phyloP scores from a whole-genome alignment of 2,797 vertebrate genomes.

The Miichthys miiuy region DNA sequence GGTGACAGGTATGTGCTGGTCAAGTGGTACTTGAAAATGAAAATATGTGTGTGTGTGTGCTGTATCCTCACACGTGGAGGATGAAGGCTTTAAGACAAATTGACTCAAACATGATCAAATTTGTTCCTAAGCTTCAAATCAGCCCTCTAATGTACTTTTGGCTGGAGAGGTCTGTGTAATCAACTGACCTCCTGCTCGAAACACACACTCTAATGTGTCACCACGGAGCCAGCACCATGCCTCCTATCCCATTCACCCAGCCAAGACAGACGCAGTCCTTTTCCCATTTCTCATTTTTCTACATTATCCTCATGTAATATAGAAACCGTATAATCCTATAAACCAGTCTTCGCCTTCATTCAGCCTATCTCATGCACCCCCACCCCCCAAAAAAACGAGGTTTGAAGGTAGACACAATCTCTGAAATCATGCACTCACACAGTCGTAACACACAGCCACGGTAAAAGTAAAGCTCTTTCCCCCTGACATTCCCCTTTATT shows the following conservation, averaged over 20 bases:
- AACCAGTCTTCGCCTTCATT: slow-evolving; percentile 19
- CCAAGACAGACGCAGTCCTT: not conserved
- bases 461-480: not conserved
- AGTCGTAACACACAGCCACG: not conserved
- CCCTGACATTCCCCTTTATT: not conserved
- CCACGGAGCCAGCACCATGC: not conserved
- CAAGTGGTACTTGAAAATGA: not conserved
- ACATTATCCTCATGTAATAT: slow-evolving; percentile 36
- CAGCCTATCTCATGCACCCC: slow-evolving; percentile 18
- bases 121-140: not conserved
- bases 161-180: slow-evolving; percentile 12
- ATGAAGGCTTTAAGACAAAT: not conserved
- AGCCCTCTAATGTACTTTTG: not conserved
- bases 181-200: slow-evolving; percentile 18
- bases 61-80: not conserved
- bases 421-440: not conserved
- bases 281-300: slow-evolving; percentile 15
- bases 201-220: not conserved
- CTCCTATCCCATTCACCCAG: slow-evolving; percentile 12
- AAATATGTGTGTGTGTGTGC: not conserved
- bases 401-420: no score
- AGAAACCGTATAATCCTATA: slow-evolving; percentile 34
- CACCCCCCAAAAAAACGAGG: no score
- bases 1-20: not conserved
- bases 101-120: not conserved